These are phyloP conservation scores for Crotalus tigris DNA, from an alignment of 2,113 vertebrate genomes.

Conservation along the genomic window DNA sequence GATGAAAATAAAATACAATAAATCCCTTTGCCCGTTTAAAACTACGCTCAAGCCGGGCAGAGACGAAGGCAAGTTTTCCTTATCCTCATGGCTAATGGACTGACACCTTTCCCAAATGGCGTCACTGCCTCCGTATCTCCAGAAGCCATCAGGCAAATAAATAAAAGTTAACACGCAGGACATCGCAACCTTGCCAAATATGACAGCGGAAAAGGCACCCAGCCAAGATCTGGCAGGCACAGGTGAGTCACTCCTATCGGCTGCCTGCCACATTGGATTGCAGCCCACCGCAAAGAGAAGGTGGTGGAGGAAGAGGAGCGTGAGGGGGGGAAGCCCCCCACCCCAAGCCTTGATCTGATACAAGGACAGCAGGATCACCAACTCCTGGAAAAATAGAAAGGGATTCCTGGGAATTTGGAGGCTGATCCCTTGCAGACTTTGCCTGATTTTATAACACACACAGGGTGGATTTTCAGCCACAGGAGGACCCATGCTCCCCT, in stretches of 20 bases:
- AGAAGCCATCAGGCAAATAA: neutral
- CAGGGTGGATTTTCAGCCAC: neutral
- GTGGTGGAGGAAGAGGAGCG: neutral
- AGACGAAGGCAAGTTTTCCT: neutral
- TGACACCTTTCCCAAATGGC: neutral
- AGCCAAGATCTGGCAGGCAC: neutral
- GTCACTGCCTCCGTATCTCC: conserved; percentile 27
- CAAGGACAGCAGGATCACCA: neutral
- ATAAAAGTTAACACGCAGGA: neutral
- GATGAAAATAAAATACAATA: neutral
- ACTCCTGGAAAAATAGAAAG: neutral
- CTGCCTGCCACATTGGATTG: neutral
- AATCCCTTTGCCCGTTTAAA: neutral
- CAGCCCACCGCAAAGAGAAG: neutral
- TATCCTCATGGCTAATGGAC: neutral
- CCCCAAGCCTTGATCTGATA: neutral
- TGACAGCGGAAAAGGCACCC: conserved; percentile 10
- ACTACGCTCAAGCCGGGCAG: neutral
- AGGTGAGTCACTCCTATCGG: conserved; percentile 40
- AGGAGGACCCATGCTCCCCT: neutral
- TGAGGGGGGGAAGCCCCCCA: neutral
- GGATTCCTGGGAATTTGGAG: neutral
- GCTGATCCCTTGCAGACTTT: neutral
- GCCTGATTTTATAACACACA: neutral
- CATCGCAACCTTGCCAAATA: conserved; percentile 41